Evolutionary conservation across 2,113 vertebrate genomes (phyloP).

Genomic region (Otocyon megalotis): DNA sequence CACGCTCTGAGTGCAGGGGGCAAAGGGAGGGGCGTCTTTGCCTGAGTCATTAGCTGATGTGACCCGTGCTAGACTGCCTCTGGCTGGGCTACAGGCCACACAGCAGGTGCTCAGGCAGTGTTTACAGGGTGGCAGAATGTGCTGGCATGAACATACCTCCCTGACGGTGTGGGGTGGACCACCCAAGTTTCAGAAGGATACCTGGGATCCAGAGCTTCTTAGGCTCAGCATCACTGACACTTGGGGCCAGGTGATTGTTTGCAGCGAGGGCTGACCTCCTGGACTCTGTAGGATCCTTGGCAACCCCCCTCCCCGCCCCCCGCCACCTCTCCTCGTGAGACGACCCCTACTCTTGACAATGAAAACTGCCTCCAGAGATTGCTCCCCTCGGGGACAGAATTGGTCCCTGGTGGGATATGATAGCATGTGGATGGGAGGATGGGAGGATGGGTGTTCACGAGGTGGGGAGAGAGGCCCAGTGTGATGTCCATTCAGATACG

Average conservation of each 20-base stretch:
- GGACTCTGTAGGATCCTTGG: accelerated
- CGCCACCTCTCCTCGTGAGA: accelerated
- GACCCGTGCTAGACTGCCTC: not conserved
- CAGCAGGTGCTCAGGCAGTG: not conserved
- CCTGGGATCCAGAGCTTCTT: not conserved
- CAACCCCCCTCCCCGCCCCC: too few species aligned
- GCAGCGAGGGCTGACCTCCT: not conserved
- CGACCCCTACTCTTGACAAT: not conserved
- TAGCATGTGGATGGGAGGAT: not conserved
- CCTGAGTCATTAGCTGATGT: accelerated
- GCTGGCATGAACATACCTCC: not conserved
- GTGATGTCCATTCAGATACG: not conserved
- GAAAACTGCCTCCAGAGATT: not conserved
- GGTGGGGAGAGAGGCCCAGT: not conserved
- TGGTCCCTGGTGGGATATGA: not conserved
- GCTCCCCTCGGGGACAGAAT: not conserved
- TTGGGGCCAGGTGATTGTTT: not conserved
- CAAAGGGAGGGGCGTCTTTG: not conserved
- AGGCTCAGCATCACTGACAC: too few species aligned
- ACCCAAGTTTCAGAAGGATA: not conserved
- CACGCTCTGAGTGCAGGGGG: not conserved
- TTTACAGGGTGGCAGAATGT: not conserved
- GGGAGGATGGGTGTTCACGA: not conserved
- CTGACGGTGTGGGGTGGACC: accelerated
- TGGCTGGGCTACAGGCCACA: not conserved